A percentile compares a stretch with the other conserved stretches of the same genome.
phyloP scores from a whole-genome alignment of 2,888 invertebrate species.

The Papilio demoleus region DNA sequence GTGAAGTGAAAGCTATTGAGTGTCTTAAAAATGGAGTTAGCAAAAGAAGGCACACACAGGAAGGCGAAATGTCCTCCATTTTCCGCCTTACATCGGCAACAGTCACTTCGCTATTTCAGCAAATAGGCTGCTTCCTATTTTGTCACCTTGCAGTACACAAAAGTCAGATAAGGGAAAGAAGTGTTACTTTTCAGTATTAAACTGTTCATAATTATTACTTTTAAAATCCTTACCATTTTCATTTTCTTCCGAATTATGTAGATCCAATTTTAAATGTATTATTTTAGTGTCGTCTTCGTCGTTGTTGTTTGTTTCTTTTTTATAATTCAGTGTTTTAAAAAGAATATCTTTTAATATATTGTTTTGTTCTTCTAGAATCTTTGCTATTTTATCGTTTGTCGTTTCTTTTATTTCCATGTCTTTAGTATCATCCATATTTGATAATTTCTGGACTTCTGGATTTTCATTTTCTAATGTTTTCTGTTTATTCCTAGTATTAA shows the following conservation, averaged over 20 bases:
- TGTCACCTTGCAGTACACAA: too few species aligned
- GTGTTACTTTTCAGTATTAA: not conserved
- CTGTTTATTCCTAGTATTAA: not conserved
- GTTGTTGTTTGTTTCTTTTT: not conserved
- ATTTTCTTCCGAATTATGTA: conserved; percentile 7
- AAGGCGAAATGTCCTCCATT: too few species aligned
- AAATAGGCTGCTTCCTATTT: too few species aligned
- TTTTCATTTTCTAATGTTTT: not conserved
- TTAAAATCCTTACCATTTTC: conserved; percentile 22
- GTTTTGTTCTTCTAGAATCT: conserved; percentile 31
- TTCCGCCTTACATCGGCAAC: too few species aligned
- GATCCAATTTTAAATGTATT: conserved; percentile 26
- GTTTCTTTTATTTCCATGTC: not conserved
- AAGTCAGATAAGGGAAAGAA: too few species aligned
- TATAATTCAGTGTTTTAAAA: conserved; percentile 16
- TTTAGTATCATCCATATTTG: not conserved
- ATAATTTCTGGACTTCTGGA: not conserved
- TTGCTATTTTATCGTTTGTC: not conserved
- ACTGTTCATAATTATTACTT: too few species aligned
- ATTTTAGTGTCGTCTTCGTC: conserved; percentile 6
- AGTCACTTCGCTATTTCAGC: too few species aligned
- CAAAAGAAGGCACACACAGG: too few species aligned
- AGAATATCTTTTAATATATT: conserved; percentile 28
- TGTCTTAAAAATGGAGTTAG: too few species aligned
- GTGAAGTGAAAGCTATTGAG: too few species aligned